Conservation (phyloP, 1,140 invertebrate species). For the Eupeodes corollae region DNA sequence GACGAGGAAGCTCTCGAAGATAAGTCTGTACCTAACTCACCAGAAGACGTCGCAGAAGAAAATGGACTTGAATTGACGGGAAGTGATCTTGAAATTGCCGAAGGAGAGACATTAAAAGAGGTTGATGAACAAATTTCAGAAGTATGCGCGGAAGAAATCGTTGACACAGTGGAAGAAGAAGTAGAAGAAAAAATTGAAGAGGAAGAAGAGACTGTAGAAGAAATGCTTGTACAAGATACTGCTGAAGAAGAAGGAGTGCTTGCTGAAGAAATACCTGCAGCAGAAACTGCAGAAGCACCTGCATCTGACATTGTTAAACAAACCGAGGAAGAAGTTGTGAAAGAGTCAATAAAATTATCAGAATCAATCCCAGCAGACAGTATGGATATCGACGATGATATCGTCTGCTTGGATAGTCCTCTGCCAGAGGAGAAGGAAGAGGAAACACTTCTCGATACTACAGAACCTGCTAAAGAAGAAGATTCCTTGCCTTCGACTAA, state of each 20-base stretch:
- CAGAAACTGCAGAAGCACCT: neutral
- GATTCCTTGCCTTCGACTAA: neutral
- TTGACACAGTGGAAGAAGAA: neutral
- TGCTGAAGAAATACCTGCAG: neutral
- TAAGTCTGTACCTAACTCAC: neutral
- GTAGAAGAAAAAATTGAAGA: neutral
- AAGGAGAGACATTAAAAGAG: neutral
- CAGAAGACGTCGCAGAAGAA: neutral
- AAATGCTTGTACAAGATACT: too few relatives aligned
- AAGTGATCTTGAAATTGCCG: neutral
- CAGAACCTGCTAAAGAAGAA: neutral
- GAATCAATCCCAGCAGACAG: slow-evolving; percentile 1
- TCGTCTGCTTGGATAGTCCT: too few relatives aligned
- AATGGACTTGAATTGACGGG: neutral
- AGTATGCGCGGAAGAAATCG: neutral
- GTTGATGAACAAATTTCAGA: neutral
- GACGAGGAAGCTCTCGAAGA: neutral
- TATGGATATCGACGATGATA: neutral
- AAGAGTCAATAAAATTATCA: neutral
- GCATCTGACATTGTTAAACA: neutral
- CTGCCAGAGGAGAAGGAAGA: neutral
- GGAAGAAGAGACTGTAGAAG: neutral
- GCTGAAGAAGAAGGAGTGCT: neutral
- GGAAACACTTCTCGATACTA: neutral
- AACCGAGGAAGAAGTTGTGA: neutral